A percentile compares a stretch with the other conserved stretches of the same genome.
These are phyloP conservation scores for Anseranas semipalmata DNA, from an alignment of 2,113 vertebrate species.

Conservation along the genomic window DNA sequence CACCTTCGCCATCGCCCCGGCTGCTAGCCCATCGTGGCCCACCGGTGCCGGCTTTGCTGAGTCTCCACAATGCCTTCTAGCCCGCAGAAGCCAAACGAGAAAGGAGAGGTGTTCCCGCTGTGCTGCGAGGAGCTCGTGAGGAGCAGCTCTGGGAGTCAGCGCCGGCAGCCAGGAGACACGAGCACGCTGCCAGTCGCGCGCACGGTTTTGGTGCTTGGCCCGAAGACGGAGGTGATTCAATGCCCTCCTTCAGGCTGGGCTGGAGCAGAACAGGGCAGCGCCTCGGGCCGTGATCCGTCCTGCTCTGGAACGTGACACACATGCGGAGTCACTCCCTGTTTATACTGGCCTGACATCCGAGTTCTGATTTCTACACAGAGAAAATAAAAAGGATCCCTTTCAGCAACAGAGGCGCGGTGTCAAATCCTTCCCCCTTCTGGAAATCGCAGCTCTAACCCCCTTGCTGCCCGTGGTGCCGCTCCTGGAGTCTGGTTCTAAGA, in stretches of 20 bases:
- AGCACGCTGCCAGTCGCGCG: neutral
- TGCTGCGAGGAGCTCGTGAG: neutral
- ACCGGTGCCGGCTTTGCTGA: rapidly evolving
- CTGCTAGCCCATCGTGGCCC: neutral
- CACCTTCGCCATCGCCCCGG: neutral
- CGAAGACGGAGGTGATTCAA: neutral
- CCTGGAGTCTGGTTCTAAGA: neutral
- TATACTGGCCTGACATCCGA: neutral
- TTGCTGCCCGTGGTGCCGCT: neutral
- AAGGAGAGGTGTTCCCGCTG: neutral
- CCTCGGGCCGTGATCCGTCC: rapidly evolving
- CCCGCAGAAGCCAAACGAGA: neutral
- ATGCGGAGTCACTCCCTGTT: neutral
- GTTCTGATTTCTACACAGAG: neutral
- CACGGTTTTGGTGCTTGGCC: neutral
- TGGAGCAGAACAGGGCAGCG: neutral
- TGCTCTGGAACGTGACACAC: neutral
- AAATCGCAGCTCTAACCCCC: neutral
- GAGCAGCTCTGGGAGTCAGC: neutral
- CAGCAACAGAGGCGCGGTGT: neutral
- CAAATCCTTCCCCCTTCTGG: neutral
- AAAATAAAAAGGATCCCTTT: neutral
- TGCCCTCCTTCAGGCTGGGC: neutral
- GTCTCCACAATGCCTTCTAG: neutral
- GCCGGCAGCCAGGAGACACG: neutral